Evolutionary conservation across 2,113 vertebrate species (phyloP).

Genomic region (Lagopus leucura): DNA sequence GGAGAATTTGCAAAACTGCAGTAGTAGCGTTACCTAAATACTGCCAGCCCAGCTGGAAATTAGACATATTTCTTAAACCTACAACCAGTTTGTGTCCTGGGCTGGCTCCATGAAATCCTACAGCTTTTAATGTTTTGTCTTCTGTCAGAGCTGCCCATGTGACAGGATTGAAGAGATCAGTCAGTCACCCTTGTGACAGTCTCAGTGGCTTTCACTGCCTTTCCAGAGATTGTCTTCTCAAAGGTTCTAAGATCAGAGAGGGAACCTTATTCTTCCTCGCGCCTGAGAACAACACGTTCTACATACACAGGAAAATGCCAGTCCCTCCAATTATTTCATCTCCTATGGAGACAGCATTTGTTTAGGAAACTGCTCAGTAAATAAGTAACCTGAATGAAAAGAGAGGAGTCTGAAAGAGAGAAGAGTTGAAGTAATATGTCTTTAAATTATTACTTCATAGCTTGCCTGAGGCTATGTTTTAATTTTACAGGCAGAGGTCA

Average conservation of each 20-base stretch:
- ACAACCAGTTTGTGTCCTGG: background rate
- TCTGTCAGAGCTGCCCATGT: background rate
- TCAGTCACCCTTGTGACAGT: background rate
- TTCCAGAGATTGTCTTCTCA: background rate
- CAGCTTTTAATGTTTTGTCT: background rate
- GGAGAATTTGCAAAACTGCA: background rate
- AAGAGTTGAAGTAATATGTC: background rate
- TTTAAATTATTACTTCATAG: background rate
- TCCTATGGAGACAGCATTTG: background rate
- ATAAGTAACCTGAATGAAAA: background rate
- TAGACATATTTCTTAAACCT: background rate
- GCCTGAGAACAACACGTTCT: fast-evolving
- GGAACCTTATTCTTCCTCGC: fast-evolving
- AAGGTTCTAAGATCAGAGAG: background rate
- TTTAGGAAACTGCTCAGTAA: background rate
- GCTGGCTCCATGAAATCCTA: background rate
- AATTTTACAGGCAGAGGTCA: conserved; percentile 43
- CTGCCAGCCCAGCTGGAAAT: background rate
- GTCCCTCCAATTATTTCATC: background rate
- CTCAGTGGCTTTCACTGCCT: background rate
- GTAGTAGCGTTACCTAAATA: background rate
- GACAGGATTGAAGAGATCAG: no score
- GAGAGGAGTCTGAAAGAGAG: background rate
- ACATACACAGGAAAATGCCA: fast-evolving
- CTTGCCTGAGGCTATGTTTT: background rate